Conservation (phyloP, 2,113 vertebrate species). For the Tursiops truncatus region DNA sequence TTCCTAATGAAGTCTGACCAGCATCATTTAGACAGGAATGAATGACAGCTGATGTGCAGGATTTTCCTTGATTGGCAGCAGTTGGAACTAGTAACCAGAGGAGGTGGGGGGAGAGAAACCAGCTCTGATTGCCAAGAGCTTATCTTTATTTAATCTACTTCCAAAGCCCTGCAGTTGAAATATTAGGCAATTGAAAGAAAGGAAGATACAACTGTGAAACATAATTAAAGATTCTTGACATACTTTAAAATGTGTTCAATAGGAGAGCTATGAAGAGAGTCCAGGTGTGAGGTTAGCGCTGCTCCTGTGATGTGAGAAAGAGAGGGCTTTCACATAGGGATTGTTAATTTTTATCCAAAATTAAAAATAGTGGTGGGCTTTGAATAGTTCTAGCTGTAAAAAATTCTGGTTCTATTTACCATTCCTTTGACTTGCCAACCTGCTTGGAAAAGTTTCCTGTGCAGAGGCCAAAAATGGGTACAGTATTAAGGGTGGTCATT, state of each 20-base stretch:
- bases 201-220: slow-evolving; percentile 46
- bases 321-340: not conserved
- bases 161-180: slow-evolving; percentile 19
- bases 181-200: slow-evolving; percentile 49
- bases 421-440: not conserved
- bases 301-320: not conserved
- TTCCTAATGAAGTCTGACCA: slow-evolving; percentile 57
- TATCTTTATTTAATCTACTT: slow-evolving; percentile 66
- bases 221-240: slow-evolving; percentile 52
- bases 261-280: not conserved
- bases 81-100: slow-evolving; percentile 29
- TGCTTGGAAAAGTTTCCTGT: not conserved
- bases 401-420: not conserved
- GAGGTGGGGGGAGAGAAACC: not conserved
- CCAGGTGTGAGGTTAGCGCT: not conserved
- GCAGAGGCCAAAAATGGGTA: not conserved
- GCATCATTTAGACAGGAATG: not conserved
- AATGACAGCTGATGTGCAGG: slow-evolving; percentile 33
- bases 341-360: not conserved
- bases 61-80: slow-evolving; percentile 54
- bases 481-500: not conserved
- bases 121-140: slow-evolving; percentile 56
- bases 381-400: not conserved
- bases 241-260: not conserved
- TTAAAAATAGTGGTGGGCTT: not conserved